Percentiles rank a stretch among this genome's conserved stretches.
These are phyloP conservation scores for Mesorhabditis sp. DNA, from an alignment of 2,888 invertebrate species.

Conservation along the genomic window DNA sequence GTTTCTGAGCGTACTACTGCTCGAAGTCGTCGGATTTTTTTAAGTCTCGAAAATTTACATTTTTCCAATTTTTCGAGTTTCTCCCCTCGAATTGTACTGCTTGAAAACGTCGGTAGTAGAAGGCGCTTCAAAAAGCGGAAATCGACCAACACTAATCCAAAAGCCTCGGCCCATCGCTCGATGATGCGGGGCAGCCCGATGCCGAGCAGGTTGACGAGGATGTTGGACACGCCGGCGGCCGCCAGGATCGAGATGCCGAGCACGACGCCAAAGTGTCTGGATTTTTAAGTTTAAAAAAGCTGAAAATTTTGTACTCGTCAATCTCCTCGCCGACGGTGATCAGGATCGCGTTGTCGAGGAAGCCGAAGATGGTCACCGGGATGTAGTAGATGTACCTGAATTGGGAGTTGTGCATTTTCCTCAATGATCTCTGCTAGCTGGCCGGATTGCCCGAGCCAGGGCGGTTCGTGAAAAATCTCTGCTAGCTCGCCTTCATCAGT, in stretches of 20 bases:
- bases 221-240: conserved; percentile 10
- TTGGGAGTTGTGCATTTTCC: neutral
- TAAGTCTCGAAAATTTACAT: no score
- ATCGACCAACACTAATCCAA: neutral
- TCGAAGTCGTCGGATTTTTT: no score
- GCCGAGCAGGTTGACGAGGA: conserved; percentile 11
- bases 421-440: no score
- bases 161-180: neutral
- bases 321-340: conserved; percentile 2
- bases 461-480: no score
- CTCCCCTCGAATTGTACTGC: no score
- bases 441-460: no score
- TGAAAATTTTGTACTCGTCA: no score
- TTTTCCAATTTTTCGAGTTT: neutral
- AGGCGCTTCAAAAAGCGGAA: neutral
- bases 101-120: no score
- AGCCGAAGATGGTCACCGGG: conserved; percentile 9
- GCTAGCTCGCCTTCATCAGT: no score
- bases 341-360: conserved; percentile 9
- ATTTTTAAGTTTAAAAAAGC: neutral
- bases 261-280: conserved; percentile 6
- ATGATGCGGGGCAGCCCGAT: conserved; percentile 4
- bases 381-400: conserved; percentile 12
- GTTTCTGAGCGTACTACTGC: no score
- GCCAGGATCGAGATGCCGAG: conserved; percentile 11